Conservation (phyloP, 92 coral and sea anemone genomes). For the Zoanthus gigantus region DNA sequence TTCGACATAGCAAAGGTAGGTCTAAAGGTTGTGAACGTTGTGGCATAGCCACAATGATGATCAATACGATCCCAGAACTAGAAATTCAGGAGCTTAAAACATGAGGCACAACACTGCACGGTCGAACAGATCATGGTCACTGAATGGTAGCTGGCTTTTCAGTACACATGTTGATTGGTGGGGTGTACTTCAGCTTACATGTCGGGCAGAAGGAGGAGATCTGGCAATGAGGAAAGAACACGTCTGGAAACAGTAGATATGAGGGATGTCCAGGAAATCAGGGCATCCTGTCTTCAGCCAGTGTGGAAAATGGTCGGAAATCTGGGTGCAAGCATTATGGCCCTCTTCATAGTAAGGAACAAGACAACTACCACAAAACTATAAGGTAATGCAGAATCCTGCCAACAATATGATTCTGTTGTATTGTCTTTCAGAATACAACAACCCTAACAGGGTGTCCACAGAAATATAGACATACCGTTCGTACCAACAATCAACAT, state of each 20-base stretch:
- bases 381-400: no score
- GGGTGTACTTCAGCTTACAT: neutral
- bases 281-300: neutral
- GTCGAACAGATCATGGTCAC: neutral
- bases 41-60: neutral
- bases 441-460: neutral
- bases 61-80: neutral
- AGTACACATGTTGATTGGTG: neutral
- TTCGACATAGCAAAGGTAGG: neutral
- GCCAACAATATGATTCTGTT: neutral
- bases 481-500: neutral
- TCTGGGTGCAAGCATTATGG: neutral
- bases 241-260: neutral
- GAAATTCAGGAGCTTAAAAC: neutral
- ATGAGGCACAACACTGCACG: neutral
- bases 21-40: neutral
- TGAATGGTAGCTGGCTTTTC: neutral
- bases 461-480: neutral
- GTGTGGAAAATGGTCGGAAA: neutral
- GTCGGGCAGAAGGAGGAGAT: neutral
- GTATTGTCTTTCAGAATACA: neutral
- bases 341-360: neutral
- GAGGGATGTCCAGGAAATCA: neutral
- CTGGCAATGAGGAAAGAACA: neutral
- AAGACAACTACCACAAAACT: no score